Percentiles rank a stretch among this genome's conserved stretches.
Evolutionary conservation across 1,140 invertebrate genomes (phyloP).

Genomic region (Drosophila sturtevanti): DNA sequence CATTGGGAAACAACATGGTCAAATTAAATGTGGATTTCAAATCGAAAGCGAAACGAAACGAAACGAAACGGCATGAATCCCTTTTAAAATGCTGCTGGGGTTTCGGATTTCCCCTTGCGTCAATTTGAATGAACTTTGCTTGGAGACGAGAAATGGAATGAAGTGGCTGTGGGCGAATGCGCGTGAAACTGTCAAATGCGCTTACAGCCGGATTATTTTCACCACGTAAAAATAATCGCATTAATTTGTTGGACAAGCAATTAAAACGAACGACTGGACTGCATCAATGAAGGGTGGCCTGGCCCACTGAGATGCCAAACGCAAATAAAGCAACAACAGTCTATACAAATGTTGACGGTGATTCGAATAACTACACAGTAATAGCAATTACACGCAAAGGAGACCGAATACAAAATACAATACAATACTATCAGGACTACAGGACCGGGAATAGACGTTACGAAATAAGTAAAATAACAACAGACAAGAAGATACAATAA

Average conservation of each 20-base stretch:
- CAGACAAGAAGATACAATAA: constrained; percentile 55
- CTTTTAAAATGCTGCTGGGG: neutral
- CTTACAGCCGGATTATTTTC: constrained; percentile 61
- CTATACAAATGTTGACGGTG: neutral
- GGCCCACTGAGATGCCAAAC: neutral
- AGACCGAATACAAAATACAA: constrained; percentile 28
- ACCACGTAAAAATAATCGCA: constrained; percentile 66
- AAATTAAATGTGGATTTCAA: constrained; percentile 26
- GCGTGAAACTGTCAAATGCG: constrained; percentile 63
- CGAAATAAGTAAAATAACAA: constrained; percentile 23
- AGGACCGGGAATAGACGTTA: neutral
- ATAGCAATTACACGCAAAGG: constrained; percentile 35
- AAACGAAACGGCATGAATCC: neutral
- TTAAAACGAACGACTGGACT: constrained; percentile 44
- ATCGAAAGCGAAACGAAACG: constrained; percentile 18
- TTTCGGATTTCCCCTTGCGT: neutral
- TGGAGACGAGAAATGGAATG: constrained; percentile 25
- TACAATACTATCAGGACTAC: no score
- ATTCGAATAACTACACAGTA: neutral
- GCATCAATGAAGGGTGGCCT: constrained; percentile 11
- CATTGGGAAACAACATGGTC: neutral
- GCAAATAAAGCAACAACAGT: constrained; percentile 4
- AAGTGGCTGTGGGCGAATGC: constrained; percentile 27
- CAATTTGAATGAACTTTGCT: constrained; percentile 22
- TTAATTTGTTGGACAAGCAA: constrained; percentile 66